Evolutionary conservation across 53 echinoderm and acorn worm genomes (phyloP).

Genomic region (Holothuria scabra): DNA sequence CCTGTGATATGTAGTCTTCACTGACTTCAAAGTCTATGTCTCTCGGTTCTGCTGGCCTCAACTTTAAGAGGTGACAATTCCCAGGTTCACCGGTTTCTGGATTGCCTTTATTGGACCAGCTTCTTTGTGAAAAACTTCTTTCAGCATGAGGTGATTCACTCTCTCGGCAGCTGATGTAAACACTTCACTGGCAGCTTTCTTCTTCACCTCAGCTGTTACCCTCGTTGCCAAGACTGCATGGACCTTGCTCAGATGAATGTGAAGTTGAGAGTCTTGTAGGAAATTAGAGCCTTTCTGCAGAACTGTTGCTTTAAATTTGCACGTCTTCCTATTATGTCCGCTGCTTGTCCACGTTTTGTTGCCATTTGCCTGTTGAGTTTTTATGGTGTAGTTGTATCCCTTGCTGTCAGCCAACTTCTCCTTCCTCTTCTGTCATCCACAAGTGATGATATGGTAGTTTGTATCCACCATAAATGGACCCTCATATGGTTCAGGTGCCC

Average conservation of each 20-base stretch:
- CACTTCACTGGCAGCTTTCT: background rate
- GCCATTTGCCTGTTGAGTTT: constrained; percentile 2
- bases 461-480: background rate
- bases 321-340: constrained; percentile 9
- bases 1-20: background rate
- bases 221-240: background rate
- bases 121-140: constrained; percentile 11
- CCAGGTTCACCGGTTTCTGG: constrained; percentile 45
- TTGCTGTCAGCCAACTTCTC: background rate
- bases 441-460: background rate
- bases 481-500: background rate
- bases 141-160: constrained; percentile 3
- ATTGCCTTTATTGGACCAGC: background rate
- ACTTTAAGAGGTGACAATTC: constrained; percentile 27
- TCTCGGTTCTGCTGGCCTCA: constrained; percentile 24
- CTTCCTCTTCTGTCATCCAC: constrained; percentile 24
- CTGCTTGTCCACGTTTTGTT: constrained; percentile 25
- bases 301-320: constrained; percentile 25
- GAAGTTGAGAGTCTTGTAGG: background rate
- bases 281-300: constrained; percentile 19
- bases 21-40: constrained; percentile 54
- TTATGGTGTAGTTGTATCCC: background rate
- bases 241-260: constrained; percentile 23
- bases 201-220: constrained; percentile 19
- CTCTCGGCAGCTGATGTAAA: constrained; percentile 46